These are phyloP conservation scores for Tachysurus fulvidraco DNA, from an alignment of 2,113 vertebrate species.

Conservation along the genomic window DNA sequence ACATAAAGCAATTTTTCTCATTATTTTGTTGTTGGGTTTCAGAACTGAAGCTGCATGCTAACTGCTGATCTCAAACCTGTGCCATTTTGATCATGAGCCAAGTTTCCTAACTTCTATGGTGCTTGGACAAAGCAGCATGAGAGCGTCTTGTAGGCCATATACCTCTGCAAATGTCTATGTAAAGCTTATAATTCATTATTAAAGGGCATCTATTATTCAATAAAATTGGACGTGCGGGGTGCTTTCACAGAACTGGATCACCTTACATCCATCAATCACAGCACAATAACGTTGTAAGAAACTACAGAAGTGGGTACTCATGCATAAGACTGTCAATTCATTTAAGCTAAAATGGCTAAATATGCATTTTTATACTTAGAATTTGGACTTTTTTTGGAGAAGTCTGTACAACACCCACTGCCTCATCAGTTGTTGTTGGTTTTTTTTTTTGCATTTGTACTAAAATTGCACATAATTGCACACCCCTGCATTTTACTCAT, in stretches of 20 bases:
- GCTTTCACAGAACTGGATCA: not conserved
- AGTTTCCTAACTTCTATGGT: not conserved
- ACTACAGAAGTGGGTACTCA: not conserved
- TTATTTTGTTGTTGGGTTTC: not conserved
- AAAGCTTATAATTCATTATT: constrained; percentile 25
- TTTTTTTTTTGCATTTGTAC: too few relatives aligned
- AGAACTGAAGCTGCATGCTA: not conserved
- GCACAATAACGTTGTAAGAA: not conserved
- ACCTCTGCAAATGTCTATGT: constrained; percentile 4
- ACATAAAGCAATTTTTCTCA: not conserved
- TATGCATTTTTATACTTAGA: not conserved
- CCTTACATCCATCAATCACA: not conserved
- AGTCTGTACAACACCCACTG: too few relatives aligned
- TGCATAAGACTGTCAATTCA: not conserved
- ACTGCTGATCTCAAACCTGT: not conserved
- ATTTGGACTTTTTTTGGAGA: too few relatives aligned
- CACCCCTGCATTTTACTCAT: too few relatives aligned
- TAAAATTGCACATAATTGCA: too few relatives aligned
- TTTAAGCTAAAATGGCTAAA: not conserved
- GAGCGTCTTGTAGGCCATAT: not conserved
- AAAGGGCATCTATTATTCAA: constrained; percentile 14
- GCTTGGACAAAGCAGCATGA: not conserved
- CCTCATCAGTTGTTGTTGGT: too few relatives aligned
- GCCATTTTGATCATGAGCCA: not conserved
- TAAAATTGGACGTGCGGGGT: not conserved